These are phyloP conservation scores for Eurystomus gularis DNA, from an alignment of 2,113 vertebrate genomes.

Conservation along the genomic window DNA sequence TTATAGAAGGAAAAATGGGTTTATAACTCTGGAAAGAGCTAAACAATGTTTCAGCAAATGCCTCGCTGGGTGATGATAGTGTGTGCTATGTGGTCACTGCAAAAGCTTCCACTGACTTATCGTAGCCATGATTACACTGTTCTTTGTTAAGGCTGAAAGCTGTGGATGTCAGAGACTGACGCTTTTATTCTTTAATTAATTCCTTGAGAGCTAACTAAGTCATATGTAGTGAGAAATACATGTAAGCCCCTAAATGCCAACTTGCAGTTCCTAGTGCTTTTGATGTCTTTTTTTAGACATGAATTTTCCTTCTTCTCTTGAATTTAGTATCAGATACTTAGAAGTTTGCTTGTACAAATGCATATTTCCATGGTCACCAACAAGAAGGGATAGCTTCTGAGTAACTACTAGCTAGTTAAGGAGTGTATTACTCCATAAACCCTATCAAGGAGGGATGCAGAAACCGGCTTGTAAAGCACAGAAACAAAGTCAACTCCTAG, in stretches of 20 bases:
- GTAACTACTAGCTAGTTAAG: background rate
- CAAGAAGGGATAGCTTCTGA: background rate
- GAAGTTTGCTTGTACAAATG: background rate
- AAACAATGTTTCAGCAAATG: background rate
- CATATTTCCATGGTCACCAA: background rate
- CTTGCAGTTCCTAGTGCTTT: background rate
- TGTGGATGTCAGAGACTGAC: background rate
- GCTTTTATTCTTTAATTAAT: background rate
- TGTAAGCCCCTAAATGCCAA: background rate
- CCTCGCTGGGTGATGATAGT: background rate
- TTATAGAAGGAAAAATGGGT: background rate
- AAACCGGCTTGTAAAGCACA: background rate
- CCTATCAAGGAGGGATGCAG: background rate
- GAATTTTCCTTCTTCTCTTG: background rate
- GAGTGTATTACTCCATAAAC: background rate
- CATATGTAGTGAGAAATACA: background rate
- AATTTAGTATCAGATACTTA: background rate
- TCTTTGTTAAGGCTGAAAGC: background rate
- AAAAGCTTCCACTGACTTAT: background rate
- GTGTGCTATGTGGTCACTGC: background rate
- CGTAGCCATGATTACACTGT: background rate
- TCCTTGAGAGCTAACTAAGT: background rate
- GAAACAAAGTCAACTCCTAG: background rate
- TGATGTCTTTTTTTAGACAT: background rate
- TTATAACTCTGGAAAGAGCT: background rate